Base-by-base conservation (phyloP, 2,888 invertebrate species). In the Busseola fusca region DNA sequence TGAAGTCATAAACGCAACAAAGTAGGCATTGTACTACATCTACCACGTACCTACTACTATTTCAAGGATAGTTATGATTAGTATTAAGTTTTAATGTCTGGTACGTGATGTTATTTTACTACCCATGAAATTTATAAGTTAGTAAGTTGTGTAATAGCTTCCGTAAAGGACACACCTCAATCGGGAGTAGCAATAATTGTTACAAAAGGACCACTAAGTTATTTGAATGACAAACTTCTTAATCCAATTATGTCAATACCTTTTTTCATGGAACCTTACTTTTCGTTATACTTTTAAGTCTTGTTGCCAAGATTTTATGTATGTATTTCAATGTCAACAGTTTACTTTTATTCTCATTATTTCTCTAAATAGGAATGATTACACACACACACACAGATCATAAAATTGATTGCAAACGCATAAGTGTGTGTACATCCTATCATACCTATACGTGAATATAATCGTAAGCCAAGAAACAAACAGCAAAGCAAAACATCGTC, bases 51-150 rank as follows among this genome's bases (percentile, higher is more conserved):
- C 21, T 25, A 58, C 21, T 34, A 25, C 27, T 59, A 18, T 21
- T 27, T 81, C 58, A 81, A 76, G 58, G 58, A 50, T 76, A 37
- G 21, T 14, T 54, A 50, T 14, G 18, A 64, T 59, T n/a, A 56
- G 12, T 76, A 45, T 50, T 63, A 52, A 52, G 21, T 68, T 68
- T 60, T 57, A 75, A n/a, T 45, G 14, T 60, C 37, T n/a, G n/a
- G 7, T 48, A 64, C 56, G 69, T 76, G 68, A 60, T 64, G 9
- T 56, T 76, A 54, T 65, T 59, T 52, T 54, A 70, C 12, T 21
- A 16, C 9, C 27, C 21, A 10, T 56, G n/a, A 42, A 37, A 7
- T 54, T 50, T 59, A 65, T 16, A 37, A 45, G 45, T 30, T 56
- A 56, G 52, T 1, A 62, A 60, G 0, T 62, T 52, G 14, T 52